Conservation (phyloP, 2,113 vertebrate genomes). For the Archilochus colubris region DNA sequence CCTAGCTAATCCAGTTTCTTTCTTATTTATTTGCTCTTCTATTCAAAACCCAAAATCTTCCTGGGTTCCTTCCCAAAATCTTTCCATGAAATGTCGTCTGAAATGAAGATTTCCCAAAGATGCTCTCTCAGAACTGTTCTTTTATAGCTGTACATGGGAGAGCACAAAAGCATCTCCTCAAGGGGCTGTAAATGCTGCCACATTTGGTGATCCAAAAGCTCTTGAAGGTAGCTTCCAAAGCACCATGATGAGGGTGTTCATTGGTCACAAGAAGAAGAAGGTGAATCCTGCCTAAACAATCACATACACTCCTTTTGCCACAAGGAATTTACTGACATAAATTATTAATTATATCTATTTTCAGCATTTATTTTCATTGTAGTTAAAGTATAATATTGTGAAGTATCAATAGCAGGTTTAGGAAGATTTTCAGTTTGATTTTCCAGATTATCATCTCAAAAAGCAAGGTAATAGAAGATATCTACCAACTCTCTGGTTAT, state of each 20-base stretch:
- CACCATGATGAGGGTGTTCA: background rate
- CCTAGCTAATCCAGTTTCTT: background rate
- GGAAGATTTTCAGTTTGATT: background rate
- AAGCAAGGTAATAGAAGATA: background rate
- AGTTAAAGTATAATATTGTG: background rate
- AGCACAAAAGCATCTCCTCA: background rate
- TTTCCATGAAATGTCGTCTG: background rate
- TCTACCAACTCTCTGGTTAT: background rate
- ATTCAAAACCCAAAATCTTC: background rate
- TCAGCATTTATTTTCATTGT: background rate
- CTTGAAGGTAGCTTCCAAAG: background rate
- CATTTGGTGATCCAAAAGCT: background rate
- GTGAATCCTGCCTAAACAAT: background rate
- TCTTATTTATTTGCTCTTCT: background rate
- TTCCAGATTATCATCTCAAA: background rate
- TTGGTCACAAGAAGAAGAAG: background rate
- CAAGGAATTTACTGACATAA: background rate
- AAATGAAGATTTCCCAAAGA: background rate
- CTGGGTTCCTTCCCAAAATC: background rate
- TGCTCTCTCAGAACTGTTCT: background rate
- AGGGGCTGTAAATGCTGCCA: background rate
- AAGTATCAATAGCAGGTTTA: background rate
- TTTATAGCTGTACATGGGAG: background rate
- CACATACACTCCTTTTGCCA: background rate
- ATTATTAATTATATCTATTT: background rate